Evolutionary conservation across 2,113 vertebrate species (phyloP), one percentile per base, ranked within the genome.

Genomic region (Microcebus lehilahytsara): DNA sequence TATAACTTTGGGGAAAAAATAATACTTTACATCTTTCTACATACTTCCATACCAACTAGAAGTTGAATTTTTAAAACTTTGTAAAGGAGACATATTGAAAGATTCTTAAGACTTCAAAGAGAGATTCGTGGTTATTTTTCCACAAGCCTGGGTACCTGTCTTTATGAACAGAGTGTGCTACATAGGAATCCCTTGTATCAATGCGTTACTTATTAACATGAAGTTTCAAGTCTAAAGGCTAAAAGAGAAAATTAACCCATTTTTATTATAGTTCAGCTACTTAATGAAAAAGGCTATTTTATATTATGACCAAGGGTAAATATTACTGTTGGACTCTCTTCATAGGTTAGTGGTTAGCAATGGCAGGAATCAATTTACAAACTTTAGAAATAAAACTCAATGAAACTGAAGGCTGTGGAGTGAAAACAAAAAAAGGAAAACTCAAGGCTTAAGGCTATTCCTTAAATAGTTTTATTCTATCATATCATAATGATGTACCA

Each of bases 241-340:
- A 64, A 91, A 94, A 72, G 62, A 80, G 30, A 79, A 89, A 89
- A 56, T 83, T 79, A 93, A 56, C 46, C 25, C 34, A 30, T 72
- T 93, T 92, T 83, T 64, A 58, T 58, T 58, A 58, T 22, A 92
- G 56, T 92, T 89, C 2, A 66, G 22, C 23, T 85, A n/a, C 32
- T 64, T 86, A 85, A 92, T 81, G 58, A 49, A 74, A 91, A 93
- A 95, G 56, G 69, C 42, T 93, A 58, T 56, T 95, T 92, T 92
- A 78, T 94, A 10, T 80, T 79, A 69, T 72, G 67, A 67, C 42
- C 32, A 81, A 75, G 34, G 37, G 25, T 78, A 95, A 91, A 51
- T 85, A 53, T 79, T 32, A 75, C 25, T 89, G 5, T 91, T 96
- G 23, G 37, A 78, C 19, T 93, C 46, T 84, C 20, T 93, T 64